phyloP scores from a whole-genome alignment of 2,888 invertebrate genomes.

The Cybosia mesomella region DNA sequence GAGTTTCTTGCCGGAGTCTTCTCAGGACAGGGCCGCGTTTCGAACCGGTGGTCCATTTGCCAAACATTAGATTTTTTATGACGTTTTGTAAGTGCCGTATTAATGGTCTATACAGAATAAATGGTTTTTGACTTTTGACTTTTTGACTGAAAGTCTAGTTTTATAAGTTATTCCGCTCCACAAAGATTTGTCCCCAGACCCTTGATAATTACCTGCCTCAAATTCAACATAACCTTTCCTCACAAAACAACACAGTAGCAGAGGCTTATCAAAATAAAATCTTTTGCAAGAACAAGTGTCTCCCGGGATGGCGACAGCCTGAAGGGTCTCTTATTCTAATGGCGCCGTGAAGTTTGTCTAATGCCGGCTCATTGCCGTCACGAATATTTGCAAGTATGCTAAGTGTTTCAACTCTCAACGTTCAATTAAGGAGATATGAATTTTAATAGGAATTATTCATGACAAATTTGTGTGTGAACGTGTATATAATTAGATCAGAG shows the following conservation, averaged over 20 bases:
- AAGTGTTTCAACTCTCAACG: conserved; percentile 39
- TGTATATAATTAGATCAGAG: conserved; percentile 12
- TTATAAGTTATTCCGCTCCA: no score
- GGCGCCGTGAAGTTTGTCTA: conserved; percentile 27
- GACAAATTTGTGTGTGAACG: conserved; percentile 21
- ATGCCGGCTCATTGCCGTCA: conserved; percentile 19
- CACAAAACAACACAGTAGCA: neutral
- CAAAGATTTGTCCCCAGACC: neutral
- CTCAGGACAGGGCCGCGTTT: no score
- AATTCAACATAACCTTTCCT: neutral
- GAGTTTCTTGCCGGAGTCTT: no score
- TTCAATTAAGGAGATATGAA: conserved; percentile 40
- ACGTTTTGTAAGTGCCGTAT: no score
- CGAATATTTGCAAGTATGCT: conserved; percentile 25
- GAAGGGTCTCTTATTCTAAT: conserved; percentile 25
- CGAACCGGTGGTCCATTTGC: no score
- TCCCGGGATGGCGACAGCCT: neutral
- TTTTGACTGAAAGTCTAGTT: no score
- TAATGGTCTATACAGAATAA: no score
- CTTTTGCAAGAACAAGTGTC: neutral
- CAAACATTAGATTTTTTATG: no score
- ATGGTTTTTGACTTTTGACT: no score
- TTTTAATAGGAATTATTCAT: conserved; percentile 31
- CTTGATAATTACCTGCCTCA: neutral
- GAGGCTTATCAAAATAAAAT: conserved; percentile 4